Conservation (phyloP, 1,140 invertebrate species). For the Caenorhabditis latens region DNA sequence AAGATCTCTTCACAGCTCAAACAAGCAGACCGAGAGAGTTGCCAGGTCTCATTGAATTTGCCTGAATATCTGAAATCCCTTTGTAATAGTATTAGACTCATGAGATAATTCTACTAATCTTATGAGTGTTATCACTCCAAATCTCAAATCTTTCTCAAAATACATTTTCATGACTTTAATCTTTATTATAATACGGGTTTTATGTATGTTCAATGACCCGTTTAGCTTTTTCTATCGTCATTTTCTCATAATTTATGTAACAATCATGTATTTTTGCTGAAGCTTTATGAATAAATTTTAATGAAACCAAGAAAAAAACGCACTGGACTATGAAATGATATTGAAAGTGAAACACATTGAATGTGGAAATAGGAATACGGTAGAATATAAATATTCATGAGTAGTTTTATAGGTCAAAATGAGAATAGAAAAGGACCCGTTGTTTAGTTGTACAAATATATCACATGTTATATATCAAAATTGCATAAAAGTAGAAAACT, state of each 20-base stretch:
- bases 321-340: conserved; percentile 52
- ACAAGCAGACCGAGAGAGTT: conserved; percentile 25
- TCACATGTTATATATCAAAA: neutral
- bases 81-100: too few relatives aligned
- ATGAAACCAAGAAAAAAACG: neutral
- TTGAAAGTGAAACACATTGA: conserved; percentile 27
- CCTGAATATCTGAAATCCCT: neutral
- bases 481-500: neutral
- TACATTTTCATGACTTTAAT: conserved; percentile 24
- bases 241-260: conserved; percentile 39
- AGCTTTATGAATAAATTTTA: conserved; percentile 48
- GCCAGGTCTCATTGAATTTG: conserved; percentile 15
- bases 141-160: neutral
- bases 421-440: neutral
- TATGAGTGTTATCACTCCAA: too few relatives aligned
- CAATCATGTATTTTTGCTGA: neutral
- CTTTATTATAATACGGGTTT: neutral
- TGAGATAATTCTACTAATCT: too few relatives aligned
- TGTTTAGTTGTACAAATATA: neutral
- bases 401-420: neutral
- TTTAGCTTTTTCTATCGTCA: neutral
- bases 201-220: neutral
- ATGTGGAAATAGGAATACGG: neutral
- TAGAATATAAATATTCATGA: conserved; percentile 35
- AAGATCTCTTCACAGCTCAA: conserved; percentile 24